phyloP scores from a whole-genome alignment of 2,888 invertebrate species.

The Teleogryllus oceanicus region DNA sequence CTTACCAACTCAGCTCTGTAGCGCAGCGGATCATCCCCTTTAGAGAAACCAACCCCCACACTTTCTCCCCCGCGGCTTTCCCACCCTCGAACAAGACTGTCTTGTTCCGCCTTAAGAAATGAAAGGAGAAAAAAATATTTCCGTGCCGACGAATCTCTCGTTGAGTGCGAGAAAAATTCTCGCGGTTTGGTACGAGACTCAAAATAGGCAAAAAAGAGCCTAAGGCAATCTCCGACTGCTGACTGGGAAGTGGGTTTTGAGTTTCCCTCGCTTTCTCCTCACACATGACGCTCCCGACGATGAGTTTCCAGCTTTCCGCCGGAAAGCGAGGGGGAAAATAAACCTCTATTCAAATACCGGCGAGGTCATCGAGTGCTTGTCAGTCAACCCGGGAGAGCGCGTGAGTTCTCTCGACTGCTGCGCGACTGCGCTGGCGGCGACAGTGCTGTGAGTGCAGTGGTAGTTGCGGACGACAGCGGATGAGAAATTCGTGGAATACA shows the following conservation, averaged over 20 bases:
- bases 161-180: neutral
- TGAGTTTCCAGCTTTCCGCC: neutral
- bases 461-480: no score
- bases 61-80: neutral
- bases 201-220: neutral
- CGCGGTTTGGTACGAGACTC: neutral
- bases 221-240: neutral
- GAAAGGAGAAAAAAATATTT: neutral
- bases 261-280: neutral
- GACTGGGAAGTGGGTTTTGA: neutral
- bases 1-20: neutral
- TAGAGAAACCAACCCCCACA: neutral
- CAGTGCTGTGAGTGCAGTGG: no score
- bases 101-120: conserved; percentile 7
- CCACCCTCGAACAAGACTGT: neutral
- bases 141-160: neutral
- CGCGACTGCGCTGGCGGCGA: no score
- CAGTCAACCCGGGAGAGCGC: neutral
- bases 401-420: no score
- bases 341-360: neutral
- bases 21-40: neutral
- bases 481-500: no score
- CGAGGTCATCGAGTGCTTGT: neutral
- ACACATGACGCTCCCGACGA: neutral
- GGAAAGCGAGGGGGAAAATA: neutral